Evolutionary conservation across 2,797 vertebrate species (phyloP), one percentile per base, ranked within the genome.

Genomic region (Steatocranus sp.): DNA sequence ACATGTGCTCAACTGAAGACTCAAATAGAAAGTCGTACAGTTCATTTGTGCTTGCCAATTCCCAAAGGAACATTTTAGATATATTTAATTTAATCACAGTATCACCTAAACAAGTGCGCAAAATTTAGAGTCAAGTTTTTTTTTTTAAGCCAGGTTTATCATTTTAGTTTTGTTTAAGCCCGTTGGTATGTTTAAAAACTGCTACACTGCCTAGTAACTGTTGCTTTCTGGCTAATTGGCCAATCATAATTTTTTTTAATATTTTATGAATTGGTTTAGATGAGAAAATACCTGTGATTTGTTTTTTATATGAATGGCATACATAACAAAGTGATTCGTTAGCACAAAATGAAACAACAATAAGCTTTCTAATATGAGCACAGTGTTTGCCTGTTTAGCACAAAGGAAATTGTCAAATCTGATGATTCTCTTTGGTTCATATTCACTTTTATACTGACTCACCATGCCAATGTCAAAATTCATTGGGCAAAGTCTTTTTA

Each of bases 401-500:
- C 0, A 20, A 63, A 20, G 11, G 32, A 63, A 36, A 63, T 1
- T 20, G 32, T 0, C 1, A 36, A 63, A 63, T 63, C 3, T 63
- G 58, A 63, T 36, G 32, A 5, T 61, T 61, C 32, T n/a, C 18
- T 36, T 11, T 58, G 56, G 30, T 34, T 58, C 9, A 34, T 58
- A 58, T 58, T 58, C 30, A 34, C 54, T 20, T 58, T n/a, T 36
- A 36, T 63, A 20, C 7, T 2, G 58, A 20, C 32, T 36, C 18
- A 5, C 18, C 2, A 36, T 14, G 7, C 7, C 32, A 0, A 14
- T 63, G 32, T n/a, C 0, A 63, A 36, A 63, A 63, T 20, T 0
- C 32, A 36, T 36, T 20, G 11, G 18, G 3, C 58, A 36, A 58
- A 58, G 18, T 63, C 18, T 1, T 63, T 36, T 20, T 63, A 63